Conservation (phyloP, 2,888 invertebrate species). For the Polydrusus cervinus region DNA sequence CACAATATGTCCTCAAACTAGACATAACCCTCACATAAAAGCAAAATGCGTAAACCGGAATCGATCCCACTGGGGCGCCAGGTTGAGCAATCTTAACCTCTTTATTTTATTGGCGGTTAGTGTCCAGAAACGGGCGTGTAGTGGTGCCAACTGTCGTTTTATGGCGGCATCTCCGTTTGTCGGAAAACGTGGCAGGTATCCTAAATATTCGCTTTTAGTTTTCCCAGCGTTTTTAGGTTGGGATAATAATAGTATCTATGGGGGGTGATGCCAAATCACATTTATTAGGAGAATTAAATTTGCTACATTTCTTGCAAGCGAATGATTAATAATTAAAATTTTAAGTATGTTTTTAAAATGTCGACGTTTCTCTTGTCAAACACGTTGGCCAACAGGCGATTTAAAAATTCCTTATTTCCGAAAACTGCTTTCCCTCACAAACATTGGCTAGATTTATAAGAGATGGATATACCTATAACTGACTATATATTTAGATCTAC, state of each 20-base stretch:
- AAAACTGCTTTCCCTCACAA: too few relatives aligned
- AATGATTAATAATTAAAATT: too few relatives aligned
- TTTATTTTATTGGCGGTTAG: constrained; percentile 52
- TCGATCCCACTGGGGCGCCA: constrained; percentile 43
- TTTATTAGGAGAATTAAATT: too few relatives aligned
- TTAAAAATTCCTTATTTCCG: too few relatives aligned
- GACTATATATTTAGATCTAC: too few relatives aligned
- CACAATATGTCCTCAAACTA: constrained; percentile 6
- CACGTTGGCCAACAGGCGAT: too few relatives aligned
- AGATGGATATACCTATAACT: too few relatives aligned
- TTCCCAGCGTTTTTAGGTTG: not conserved
- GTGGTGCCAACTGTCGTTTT: constrained; percentile 54
- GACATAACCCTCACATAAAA: constrained; percentile 36
- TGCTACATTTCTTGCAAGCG: too few relatives aligned
- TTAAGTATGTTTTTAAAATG: too few relatives aligned
- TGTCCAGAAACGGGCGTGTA: constrained; percentile 49
- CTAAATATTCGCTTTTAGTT: constrained; percentile 42
- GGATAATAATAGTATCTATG: constrained; percentile 1
- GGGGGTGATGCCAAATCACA: too few relatives aligned
- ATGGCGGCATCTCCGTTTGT: constrained; percentile 46
- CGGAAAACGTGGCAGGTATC: constrained; percentile 43
- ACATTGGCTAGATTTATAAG: too few relatives aligned
- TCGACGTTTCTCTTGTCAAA: too few relatives aligned
- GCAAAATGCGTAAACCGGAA: constrained; percentile 39
- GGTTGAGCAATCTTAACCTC: constrained; percentile 52